Conservation (phyloP, 2,888 invertebrate genomes). For the Andricus curvator region DNA sequence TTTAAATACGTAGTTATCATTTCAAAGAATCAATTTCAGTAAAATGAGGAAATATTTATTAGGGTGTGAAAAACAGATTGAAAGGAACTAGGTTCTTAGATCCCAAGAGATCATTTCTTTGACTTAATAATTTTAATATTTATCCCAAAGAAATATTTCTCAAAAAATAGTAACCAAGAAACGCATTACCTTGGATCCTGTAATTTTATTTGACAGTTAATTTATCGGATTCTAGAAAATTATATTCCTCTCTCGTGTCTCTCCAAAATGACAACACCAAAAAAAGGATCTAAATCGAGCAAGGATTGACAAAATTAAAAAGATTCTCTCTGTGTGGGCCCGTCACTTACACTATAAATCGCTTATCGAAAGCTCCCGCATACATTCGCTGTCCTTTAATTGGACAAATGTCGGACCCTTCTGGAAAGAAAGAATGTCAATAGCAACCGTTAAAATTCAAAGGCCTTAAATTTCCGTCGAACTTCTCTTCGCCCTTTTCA, state of each 20-base stretch:
- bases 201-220: too few species aligned
- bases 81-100: too few species aligned
- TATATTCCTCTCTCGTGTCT: neutral
- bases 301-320: constrained; percentile 7
- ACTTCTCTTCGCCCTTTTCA: constrained; percentile 18
- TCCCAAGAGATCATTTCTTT: too few species aligned
- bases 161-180: too few species aligned
- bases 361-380: constrained; percentile 21
- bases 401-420: constrained; percentile 40
- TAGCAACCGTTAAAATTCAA: constrained; percentile 23
- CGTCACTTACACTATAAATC: constrained; percentile 33
- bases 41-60: too few species aligned
- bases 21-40: too few species aligned
- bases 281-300: neutral
- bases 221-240: neutral
- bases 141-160: too few species aligned
- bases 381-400: constrained; percentile 32
- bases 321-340: constrained; percentile 14
- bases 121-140: too few species aligned
- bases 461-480: constrained; percentile 16
- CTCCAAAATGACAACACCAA: neutral
- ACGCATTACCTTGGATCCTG: too few species aligned
- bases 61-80: too few species aligned
- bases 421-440: constrained; percentile 32
- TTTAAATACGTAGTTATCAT: too few species aligned